phyloP scores from a whole-genome alignment of 2,113 vertebrate species.

The Mesoclemmys tuberculata region DNA sequence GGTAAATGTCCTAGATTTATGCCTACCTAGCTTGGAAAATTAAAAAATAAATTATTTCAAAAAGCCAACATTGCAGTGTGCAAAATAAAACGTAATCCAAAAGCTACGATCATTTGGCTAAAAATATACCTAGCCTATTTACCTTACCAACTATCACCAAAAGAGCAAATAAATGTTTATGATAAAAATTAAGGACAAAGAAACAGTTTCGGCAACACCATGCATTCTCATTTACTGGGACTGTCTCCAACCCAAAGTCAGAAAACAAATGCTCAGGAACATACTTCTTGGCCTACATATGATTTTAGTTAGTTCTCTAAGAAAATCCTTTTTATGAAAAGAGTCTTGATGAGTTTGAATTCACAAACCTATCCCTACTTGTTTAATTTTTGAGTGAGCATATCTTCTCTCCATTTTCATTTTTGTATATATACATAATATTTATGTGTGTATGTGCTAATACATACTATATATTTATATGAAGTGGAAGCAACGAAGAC shows the following conservation, averaged over 20 bases:
- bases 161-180: neutral
- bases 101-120: neutral
- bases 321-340: neutral
- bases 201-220: neutral
- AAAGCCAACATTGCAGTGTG: neutral
- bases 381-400: neutral
- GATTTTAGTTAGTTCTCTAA: neutral
- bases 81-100: conserved; percentile 9
- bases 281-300: neutral
- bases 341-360: neutral
- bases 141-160: neutral
- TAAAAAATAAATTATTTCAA: neutral
- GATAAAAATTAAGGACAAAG: neutral
- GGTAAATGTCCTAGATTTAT: neutral
- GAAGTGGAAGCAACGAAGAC: neutral
- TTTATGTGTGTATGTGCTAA: neutral
- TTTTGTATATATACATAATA: neutral
- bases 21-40: neutral
- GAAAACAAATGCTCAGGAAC: neutral
- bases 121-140: neutral
- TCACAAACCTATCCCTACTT: neutral
- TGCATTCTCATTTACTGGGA: neutral
- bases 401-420: neutral
- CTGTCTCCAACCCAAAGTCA: neutral
- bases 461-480: neutral